These are phyloP conservation scores for Hydrozoanthus tunicans DNA, from an alignment of 64 coral and sea anemone species.

Conservation along the genomic window DNA sequence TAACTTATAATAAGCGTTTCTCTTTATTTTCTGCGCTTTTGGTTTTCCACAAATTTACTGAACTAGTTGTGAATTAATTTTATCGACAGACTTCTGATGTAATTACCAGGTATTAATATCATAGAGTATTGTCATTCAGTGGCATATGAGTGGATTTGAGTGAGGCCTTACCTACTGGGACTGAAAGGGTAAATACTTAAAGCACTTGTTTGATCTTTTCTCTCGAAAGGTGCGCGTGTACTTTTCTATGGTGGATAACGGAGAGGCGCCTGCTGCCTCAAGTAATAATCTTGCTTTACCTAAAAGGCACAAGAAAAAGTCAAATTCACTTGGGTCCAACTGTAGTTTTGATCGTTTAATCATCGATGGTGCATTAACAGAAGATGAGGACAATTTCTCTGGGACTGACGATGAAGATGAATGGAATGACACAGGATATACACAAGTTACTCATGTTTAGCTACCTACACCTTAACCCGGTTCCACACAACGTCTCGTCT, in stretches of 20 bases:
- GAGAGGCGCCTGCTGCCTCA: not conserved
- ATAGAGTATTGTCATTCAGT: not conserved
- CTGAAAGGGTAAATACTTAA: not conserved
- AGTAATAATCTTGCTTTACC: conserved; percentile 15
- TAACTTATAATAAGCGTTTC: no score
- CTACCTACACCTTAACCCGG: not conserved
- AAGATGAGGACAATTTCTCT: conserved; percentile 51
- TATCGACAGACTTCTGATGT: no score
- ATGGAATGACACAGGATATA: conserved; percentile 25
- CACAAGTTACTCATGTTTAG: conserved; percentile 39
- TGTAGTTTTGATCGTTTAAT: conserved; percentile 55
- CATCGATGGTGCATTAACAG: conserved; percentile 32
- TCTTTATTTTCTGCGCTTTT: no score
- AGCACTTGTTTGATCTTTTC: not conserved
- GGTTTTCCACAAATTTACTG: no score
- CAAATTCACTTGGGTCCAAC: conserved; percentile 54
- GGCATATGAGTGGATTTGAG: no score
- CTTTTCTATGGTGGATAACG: conserved; percentile 23
- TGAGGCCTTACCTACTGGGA: not conserved
- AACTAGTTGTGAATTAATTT: no score
- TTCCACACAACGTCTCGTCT: not conserved
- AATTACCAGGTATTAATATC: no score
- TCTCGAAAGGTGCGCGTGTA: conserved; percentile 28
- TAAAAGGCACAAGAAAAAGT: conserved; percentile 41
- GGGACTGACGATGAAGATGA: conserved; percentile 41